These are phyloP conservation scores for Latrodectus elegans DNA, from an alignment of 2,888 invertebrate genomes.

Conservation along the genomic window DNA sequence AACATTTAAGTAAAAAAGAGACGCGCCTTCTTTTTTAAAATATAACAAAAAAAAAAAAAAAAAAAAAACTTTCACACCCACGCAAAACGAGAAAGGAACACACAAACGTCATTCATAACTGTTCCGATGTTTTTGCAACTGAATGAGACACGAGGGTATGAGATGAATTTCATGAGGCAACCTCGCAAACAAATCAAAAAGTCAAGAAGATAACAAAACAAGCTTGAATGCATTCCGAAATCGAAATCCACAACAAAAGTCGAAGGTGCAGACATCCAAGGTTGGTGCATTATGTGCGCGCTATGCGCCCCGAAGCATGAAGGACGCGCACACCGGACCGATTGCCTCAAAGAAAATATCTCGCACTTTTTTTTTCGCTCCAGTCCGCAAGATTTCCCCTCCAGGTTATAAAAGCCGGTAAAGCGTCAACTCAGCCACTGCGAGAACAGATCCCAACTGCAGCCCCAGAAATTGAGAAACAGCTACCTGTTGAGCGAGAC, in stretches of 20 bases:
- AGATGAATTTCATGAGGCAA: too few species aligned
- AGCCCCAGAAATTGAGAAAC: background rate
- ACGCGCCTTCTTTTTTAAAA: too few species aligned
- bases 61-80: too few species aligned
- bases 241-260: conserved; percentile 13
- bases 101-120: too few species aligned
- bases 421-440: background rate
- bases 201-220: background rate
- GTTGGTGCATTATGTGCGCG: conserved; percentile 3
- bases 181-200: too few species aligned
- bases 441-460: background rate
- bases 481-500: background rate
- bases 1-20: too few species aligned
- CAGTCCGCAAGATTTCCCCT: background rate
- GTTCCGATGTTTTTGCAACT: too few species aligned
- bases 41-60: too few species aligned
- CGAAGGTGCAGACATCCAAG: conserved; percentile 7
- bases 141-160: too few species aligned
- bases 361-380: background rate
- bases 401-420: background rate
- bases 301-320: conserved; percentile 35
- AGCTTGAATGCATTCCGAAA: background rate
- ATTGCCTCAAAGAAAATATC: conserved; percentile 16
- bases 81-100: too few species aligned
- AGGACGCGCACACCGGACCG: conserved; percentile 14